phyloP scores from a whole-genome alignment of 2,888 invertebrate species.

The Molanna angustata region DNA sequence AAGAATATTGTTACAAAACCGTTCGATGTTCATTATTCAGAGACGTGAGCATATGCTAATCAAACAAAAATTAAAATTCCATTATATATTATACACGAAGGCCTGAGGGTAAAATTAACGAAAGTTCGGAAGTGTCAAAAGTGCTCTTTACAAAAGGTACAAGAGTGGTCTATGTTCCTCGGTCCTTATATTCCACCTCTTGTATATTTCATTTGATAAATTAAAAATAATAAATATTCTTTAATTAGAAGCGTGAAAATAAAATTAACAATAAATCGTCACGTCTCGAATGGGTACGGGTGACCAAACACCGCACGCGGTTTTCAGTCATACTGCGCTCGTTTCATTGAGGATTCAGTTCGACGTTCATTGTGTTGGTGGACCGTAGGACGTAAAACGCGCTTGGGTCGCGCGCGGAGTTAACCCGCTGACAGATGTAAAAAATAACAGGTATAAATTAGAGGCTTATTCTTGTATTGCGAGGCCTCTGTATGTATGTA shows the following conservation, averaged over 20 bases:
- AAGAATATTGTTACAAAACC: too few relatives aligned
- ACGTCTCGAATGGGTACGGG: background rate
- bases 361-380: background rate
- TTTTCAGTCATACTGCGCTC: background rate
- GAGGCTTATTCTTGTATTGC: constrained; percentile 21
- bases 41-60: too few relatives aligned
- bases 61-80: too few relatives aligned
- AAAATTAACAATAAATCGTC: constrained; percentile 21
- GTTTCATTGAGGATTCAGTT: background rate
- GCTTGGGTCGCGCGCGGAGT: background rate
- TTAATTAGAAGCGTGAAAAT: constrained; percentile 19
- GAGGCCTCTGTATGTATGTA: constrained; percentile 5
- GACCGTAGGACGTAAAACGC: background rate
- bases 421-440: constrained; percentile 23
- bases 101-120: too few relatives aligned
- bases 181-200: background rate
- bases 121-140: too few relatives aligned
- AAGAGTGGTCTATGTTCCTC: too few relatives aligned
- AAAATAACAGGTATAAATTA: constrained; percentile 31
- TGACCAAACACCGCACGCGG: constrained; percentile 4
- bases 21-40: too few relatives aligned
- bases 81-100: too few relatives aligned
- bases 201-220: too few relatives aligned
- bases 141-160: too few relatives aligned
- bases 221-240: constrained; percentile 22